phyloP scores from a whole-genome alignment of 2,888 invertebrate species.

The Holacanthella duospinosa region DNA sequence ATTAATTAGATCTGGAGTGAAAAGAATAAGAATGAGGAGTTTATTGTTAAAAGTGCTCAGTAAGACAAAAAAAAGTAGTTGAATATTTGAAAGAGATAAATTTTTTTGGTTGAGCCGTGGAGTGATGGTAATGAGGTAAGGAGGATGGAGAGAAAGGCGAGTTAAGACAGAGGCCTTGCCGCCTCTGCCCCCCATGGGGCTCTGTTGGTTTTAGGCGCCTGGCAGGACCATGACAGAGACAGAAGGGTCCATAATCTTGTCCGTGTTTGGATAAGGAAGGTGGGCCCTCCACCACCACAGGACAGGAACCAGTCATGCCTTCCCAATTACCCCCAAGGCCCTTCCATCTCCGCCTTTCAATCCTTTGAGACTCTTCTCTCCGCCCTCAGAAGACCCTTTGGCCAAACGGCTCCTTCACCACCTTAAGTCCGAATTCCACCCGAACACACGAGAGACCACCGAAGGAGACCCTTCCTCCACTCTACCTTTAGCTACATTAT shows the following conservation, averaged over 20 bases:
- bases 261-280: neutral
- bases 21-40: too few relatives aligned
- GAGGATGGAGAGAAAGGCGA: neutral
- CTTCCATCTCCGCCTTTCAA: constrained; percentile 24
- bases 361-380: constrained; percentile 29
- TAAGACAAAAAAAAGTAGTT: too few relatives aligned
- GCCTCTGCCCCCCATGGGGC: constrained; percentile 30
- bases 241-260: constrained; percentile 22
- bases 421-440: neutral
- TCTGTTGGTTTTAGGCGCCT: constrained; percentile 36
- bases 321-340: constrained; percentile 8
- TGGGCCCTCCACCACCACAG: neutral
- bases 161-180: constrained; percentile 16
- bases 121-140: neutral
- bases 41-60: too few relatives aligned
- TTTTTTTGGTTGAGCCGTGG: too few relatives aligned
- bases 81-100: too few relatives aligned
- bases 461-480: constrained; percentile 18
- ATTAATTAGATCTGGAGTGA: too few relatives aligned
- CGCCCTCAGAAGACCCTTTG: constrained; percentile 21
- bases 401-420: neutral
- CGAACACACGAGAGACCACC: constrained; percentile 22
- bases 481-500: neutral
- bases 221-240: constrained; percentile 31
- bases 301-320: neutral